phyloP scores from a whole-genome alignment of 2,113 vertebrate species.

The Crotalus viridis region DNA sequence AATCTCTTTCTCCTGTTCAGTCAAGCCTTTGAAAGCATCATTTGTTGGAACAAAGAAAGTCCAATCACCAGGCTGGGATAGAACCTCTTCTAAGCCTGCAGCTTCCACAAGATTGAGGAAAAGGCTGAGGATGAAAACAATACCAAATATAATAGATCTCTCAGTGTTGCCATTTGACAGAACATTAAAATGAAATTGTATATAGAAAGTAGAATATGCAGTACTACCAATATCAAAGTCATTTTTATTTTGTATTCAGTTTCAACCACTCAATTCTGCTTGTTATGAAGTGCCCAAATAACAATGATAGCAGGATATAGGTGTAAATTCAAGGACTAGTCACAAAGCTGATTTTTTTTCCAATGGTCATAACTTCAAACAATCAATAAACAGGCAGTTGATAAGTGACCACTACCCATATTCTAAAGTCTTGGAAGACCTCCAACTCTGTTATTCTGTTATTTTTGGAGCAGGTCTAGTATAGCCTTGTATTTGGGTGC shows the following conservation, averaged over 20 bases:
- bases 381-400: neutral
- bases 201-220: neutral
- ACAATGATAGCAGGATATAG: neutral
- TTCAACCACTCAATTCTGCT: neutral
- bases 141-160: neutral
- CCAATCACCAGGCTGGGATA: conserved; percentile 82
- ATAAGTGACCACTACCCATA: neutral
- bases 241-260: neutral
- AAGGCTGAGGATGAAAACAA: conserved; percentile 67
- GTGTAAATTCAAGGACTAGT: neutral
- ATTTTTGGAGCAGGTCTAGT: neutral
- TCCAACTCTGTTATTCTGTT: neutral
- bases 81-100: conserved; percentile 85
- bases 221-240: neutral
- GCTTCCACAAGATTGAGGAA: conserved; percentile 90
- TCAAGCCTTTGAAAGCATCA: conserved; percentile 86
- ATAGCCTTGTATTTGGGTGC: neutral
- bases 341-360: neutral
- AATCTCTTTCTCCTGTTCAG: conserved; percentile 74
- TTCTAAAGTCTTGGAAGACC: neutral
- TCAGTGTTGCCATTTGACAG: neutral
- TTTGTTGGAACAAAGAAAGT: conserved; percentile 93
- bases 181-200: neutral
- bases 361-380: neutral
- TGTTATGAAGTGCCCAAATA: neutral